Percentiles rank a stretch among this genome's conserved stretches.
Conservation (phyloP, 2,888 invertebrate species). For the Brenthis hecate region DNA sequence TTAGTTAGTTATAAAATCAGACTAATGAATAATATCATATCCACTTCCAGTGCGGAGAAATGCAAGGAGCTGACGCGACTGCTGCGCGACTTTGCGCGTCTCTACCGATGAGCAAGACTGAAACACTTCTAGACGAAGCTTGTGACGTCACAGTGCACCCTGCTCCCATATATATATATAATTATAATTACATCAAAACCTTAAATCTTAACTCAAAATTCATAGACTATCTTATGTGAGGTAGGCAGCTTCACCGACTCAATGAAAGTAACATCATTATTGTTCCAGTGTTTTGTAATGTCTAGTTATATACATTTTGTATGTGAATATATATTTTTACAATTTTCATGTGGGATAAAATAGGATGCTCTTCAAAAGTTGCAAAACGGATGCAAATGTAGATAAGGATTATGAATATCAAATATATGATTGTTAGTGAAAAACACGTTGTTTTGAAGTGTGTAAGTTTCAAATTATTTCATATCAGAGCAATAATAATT, state of each 20-base stretch:
- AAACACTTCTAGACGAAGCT: background rate
- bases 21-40: too few species aligned
- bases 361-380: background rate
- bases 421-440: slow-evolving; percentile 17
- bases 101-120: slow-evolving; percentile 87
- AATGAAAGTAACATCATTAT: slow-evolving; percentile 76
- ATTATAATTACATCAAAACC: too few species aligned
- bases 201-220: too few species aligned
- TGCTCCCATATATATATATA: too few species aligned
- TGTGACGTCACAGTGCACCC: too few species aligned
- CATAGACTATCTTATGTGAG: too few species aligned
- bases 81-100: slow-evolving; percentile 91
- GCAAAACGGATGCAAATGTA: slow-evolving; percentile 18
- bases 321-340: slow-evolving; percentile 17
- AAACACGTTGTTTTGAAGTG: background rate
- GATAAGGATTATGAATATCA: slow-evolving; percentile 20
- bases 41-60: slow-evolving; percentile 86
- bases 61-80: slow-evolving; percentile 90
- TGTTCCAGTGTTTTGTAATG: background rate
- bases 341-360: background rate
- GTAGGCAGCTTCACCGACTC: slow-evolving; percentile 47
- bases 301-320: slow-evolving; percentile 23
- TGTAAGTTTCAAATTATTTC: slow-evolving; percentile 18
- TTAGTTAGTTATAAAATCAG: too few species aligned
- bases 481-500: slow-evolving; percentile 34